Base-by-base conservation (phyloP, 2,888 invertebrate genomes). In the Phlogophora meticulosa region DNA sequence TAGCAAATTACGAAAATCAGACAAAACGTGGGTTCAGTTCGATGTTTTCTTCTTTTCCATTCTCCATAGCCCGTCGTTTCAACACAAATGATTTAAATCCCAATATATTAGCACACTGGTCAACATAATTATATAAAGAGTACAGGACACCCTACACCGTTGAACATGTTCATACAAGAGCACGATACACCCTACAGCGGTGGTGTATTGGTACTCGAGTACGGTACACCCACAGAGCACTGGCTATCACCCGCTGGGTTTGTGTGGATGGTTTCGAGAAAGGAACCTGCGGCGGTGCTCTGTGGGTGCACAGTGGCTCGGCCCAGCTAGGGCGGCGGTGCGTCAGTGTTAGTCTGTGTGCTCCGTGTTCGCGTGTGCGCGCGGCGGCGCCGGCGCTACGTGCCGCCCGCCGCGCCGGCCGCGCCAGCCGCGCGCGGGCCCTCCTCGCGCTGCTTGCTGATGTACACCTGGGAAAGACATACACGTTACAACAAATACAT, bases 391-490 rank as follows among this genome's bases (percentile, higher is more conserved):
- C 91, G 91, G 69, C 92, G 93, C 94, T 91, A 94, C 89, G 90
- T 80, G 82, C 67, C 42, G 49, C 49, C 56, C 64, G 53, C 73
- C 77, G 59, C 74, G 58, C 64, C 64, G 28, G 38, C 57, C 0
- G 55, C 34, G 45, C n/a, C n/a, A n/a, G n/a, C n/a, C n/a, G n/a
- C n/a, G n/a, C 84, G 82, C 22, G 84, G 59, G 0, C 81, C 68
- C 20, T 95, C 95, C 63, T 93, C 93, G 76, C 94, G 93, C 67
- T 95, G 94, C 80, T 96, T 96, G 88, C 91, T 91, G 53, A 96
- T 93, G 87, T 96, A 96, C 49, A 96, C 95, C 95, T 95, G 81
- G 0, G 4, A 5, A 7, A 4, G 17, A 17, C 2, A 15, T 28
- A n/a, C n/a, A n/a, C n/a, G n/a, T n/a, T n/a, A n/a, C n/a, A n/a